Base-by-base conservation (phyloP, 2,888 invertebrate species). In the Frankliniella intonsa region DNA sequence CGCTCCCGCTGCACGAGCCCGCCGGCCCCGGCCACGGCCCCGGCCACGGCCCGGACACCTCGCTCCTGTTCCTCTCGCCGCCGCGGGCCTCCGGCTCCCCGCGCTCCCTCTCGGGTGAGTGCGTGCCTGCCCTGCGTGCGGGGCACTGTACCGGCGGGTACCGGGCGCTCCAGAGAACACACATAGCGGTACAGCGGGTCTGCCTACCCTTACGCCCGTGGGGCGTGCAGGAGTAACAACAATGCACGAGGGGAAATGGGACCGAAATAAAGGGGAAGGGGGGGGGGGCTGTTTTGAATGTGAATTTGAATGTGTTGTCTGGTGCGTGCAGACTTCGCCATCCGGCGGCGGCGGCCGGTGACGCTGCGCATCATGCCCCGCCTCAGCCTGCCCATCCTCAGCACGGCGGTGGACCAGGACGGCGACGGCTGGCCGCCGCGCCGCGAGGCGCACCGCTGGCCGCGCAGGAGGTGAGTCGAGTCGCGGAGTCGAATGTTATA, bases 351-450 rank as follows among this genome's bases (percentile, higher is more conserved):
- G 81, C 88, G 90, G 81, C 90, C 90, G 81, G 89, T 90, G 85
- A 90, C 90, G 50, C 84, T 90, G 84, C 87, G 88, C 81, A 90
- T 90, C 83, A 89, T 90, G 85, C 90, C 90, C 10, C 87, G 90
- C 79, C 85, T 90, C 84, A 89, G 89, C 85, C 86, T 90, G 76
- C 90, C 90, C 1, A 88, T 88, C 84, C 87, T 89, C 84, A 90
- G 90, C 87, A 88, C 90, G 12, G 88, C 88, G 69, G 22, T 8
- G 38, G 38, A 38, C 38, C 38, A 38, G 38, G 38, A 38, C 38
- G 38, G 38, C 38, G 38, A 38, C 38, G 38, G 38, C 38, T 38
- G 38, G 38, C 38, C 5, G 3, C 38, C 38, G 38, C 38, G 5
- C 38, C 38, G 38, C 38, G 38, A 38, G 38, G 38, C 38, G 38